Percentiles rank a stretch among this genome's conserved stretches.
These are phyloP conservation scores for Stegostoma tigrinum DNA, from an alignment of 2,113 vertebrate species.

Conservation along the genomic window DNA sequence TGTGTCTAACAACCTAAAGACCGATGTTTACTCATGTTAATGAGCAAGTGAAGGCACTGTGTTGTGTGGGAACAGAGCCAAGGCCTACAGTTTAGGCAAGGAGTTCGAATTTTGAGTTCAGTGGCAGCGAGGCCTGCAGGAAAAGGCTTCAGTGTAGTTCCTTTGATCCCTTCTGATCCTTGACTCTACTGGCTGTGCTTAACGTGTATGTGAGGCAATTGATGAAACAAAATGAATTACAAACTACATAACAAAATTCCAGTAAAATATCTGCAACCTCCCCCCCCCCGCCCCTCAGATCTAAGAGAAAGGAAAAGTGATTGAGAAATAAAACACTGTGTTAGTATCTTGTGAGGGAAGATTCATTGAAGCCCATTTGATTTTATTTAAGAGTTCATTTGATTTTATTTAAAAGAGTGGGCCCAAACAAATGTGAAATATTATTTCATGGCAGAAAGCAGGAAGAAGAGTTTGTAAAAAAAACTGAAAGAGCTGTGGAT, in stretches of 20 bases:
- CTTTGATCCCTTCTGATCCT: not conserved
- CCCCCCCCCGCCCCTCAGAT: too few relatives aligned
- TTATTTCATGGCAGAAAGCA: not conserved
- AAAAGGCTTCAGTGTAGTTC: not conserved
- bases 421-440: not conserved
- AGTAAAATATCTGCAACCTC: not conserved
- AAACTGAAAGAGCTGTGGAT: too few relatives aligned
- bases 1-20: not conserved
- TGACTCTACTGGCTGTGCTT: not conserved
- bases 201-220: not conserved
- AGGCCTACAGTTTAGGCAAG: not conserved
- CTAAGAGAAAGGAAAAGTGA: not conserved
- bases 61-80: not conserved
- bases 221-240: not conserved
- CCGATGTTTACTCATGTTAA: not conserved
- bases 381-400: not conserved
- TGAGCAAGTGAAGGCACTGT: not conserved
- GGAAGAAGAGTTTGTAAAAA: not conserved
- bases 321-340: not conserved
- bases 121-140: not conserved
- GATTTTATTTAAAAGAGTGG: not conserved
- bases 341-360: not conserved
- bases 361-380: not conserved
- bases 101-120: not conserved
- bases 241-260: not conserved